Percentiles rank a stretch among this genome's conserved stretches.
phyloP scores from a whole-genome alignment of 2,797 vertebrate species.

The Euphonia xanthogaster region DNA sequence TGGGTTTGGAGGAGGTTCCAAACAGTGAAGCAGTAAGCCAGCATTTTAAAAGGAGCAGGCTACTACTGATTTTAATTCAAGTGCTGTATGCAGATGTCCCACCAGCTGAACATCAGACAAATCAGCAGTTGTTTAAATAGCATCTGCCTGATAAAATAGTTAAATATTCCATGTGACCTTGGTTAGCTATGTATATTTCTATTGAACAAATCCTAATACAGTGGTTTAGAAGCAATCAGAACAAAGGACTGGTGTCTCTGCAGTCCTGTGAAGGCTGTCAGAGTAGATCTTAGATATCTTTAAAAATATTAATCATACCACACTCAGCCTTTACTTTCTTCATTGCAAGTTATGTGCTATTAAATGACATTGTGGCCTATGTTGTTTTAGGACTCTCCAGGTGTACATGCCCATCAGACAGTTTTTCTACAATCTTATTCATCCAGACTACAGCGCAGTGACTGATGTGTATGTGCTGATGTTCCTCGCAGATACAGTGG shows the following conservation, averaged over 20 bases:
- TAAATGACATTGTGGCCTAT: background rate
- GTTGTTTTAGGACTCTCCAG: conserved; percentile 83
- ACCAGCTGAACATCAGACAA: background rate
- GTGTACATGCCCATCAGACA: conserved; percentile 91
- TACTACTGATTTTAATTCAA: background rate
- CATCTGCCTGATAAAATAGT: background rate
- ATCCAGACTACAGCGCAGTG: conserved; percentile 97
- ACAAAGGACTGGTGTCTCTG: background rate
- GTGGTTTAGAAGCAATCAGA: background rate
- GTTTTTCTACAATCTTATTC: conserved; percentile 97
- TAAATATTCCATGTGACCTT: background rate
- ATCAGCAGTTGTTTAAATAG: background rate
- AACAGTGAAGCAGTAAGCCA: background rate
- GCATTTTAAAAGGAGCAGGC: background rate
- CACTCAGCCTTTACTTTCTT: background rate
- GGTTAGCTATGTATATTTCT: background rate
- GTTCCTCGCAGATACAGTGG: conserved; percentile 96
- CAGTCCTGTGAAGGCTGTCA: background rate
- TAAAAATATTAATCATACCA: background rate
- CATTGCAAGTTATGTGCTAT: background rate
- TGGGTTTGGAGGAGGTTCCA: background rate
- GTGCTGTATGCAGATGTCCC: background rate
- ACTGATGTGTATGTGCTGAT: conserved; percentile 98
- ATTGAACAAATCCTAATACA: background rate
- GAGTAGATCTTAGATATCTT: background rate